Conservation (phyloP, 2,797 vertebrate genomes). For the Peromyscus attwateri region DNA sequence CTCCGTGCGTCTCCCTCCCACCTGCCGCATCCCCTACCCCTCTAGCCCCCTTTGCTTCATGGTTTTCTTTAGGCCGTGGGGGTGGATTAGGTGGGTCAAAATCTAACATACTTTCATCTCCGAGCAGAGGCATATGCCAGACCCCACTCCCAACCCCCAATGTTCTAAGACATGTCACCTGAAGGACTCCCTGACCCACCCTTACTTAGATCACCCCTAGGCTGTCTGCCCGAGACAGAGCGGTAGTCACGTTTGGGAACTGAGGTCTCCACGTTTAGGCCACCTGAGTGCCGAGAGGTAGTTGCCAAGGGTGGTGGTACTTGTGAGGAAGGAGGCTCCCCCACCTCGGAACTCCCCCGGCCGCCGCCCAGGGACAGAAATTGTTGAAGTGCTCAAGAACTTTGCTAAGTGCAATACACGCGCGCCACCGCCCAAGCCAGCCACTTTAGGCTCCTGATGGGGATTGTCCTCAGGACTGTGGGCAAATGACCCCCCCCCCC, state of each 20-base stretch:
- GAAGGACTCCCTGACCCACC: not conserved
- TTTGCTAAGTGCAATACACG: conserved; percentile 54
- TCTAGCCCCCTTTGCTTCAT: too few relatives aligned
- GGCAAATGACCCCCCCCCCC: not conserved
- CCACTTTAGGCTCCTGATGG: not conserved
- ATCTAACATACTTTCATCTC: not conserved
- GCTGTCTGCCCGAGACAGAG: not conserved
- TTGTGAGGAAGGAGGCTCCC: not conserved
- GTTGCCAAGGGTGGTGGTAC: not conserved
- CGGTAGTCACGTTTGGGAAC: not conserved
- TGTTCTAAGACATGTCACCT: not conserved
- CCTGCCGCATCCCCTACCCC: not conserved
- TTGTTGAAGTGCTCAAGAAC: conserved; percentile 60
- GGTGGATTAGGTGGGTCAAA: too few relatives aligned
- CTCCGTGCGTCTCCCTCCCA: not conserved
- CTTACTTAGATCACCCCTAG: not conserved
- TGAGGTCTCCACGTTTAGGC: not conserved
- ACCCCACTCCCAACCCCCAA: not conserved
- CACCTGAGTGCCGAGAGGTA: not conserved
- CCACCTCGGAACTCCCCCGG: not conserved
- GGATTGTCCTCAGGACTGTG: not conserved
- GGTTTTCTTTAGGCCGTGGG: not conserved
- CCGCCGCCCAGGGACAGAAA: not conserved
- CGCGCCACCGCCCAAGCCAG: not conserved
- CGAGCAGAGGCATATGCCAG: not conserved